These are phyloP conservation scores for Caenorhabditis sp. DNA, from an alignment of 2,888 invertebrate species.

Conservation along the genomic window DNA sequence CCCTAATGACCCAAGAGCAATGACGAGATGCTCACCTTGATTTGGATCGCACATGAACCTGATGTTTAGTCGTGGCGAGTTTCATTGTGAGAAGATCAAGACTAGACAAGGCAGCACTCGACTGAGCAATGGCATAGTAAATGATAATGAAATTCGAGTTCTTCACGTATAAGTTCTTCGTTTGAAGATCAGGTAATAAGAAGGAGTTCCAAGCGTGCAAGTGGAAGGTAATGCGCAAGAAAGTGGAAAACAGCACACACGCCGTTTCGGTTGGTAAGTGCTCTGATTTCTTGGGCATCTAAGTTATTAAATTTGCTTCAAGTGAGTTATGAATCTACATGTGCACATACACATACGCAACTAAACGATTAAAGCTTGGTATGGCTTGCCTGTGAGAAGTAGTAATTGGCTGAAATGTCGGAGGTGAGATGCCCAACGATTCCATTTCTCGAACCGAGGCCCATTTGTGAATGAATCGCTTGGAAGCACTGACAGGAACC, in stretches of 20 bases:
- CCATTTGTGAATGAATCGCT: constrained; percentile 73
- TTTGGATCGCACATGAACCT: constrained; percentile 26
- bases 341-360: background rate
- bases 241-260: constrained; percentile 12
- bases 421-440: constrained; percentile 58
- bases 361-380: background rate
- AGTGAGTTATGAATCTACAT: constrained; percentile 1
- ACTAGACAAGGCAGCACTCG: background rate
- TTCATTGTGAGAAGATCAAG: background rate
- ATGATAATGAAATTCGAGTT: constrained; percentile 42
- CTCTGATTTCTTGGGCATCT: constrained; percentile 9
- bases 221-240: constrained; percentile 23
- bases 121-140: constrained; percentile 30
- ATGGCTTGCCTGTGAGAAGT: constrained; percentile 60
- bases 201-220: constrained; percentile 36
- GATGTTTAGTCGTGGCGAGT: constrained; percentile 5
- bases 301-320: constrained; percentile 21
- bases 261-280: background rate
- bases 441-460: constrained; percentile 72
- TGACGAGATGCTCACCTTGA: constrained; percentile 32
- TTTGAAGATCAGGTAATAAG: constrained; percentile 26
- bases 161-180: constrained; percentile 25
- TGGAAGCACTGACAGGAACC: constrained; percentile 64
- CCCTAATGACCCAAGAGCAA: background rate
- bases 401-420: constrained; percentile 34